Base-by-base conservation (phyloP, 2,797 vertebrate species). In the Hylomyscus alleni region DNA sequence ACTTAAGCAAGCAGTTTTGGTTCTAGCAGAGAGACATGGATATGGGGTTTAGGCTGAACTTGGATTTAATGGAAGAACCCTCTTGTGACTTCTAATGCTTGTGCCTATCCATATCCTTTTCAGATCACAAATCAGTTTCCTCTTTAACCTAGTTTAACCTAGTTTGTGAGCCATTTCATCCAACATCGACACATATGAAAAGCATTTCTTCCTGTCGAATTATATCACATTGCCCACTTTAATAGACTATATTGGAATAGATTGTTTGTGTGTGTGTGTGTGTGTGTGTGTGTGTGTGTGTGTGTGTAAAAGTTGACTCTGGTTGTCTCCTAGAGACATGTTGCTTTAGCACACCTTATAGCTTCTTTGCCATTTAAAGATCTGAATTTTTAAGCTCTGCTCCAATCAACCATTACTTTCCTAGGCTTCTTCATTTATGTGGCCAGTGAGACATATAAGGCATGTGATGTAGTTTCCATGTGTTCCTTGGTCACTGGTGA, bases 341-440 rank as follows among this genome's bases (percentile, higher is more conserved):
- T 14, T 86, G 88, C 81, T 54, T 44, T 82, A 84, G 34, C 19
- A 17, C 7, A 72, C 67, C 3, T 50, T 77, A 54, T 65, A 91
- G 86, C 19, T 62, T 93, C 8, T 24, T 67, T 50, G 3, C 56
- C 40, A 75, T 26, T 44, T 44, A 40, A 75, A 75, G 73, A 44
- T 44, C 22, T 75, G 6, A 40, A 56, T 50, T 75, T 96, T 92
- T 69, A 87, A 67, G 10, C 93, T 92, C 20, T 4, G n/a, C n/a
- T 56, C 72, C 93, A 73, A 85, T 77, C 83, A 85, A 95, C 87
- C 90, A 69, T 47, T 40, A 90, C 31, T 80, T 91, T 92, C 54
- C 40, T 72, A 34, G 22, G 22, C 6, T 96, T 94, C 31, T 81
- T 93, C 69, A 91, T 24, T 31, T 83, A 67, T 60, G 34, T 73